Percentiles rank a stretch among this genome's conserved stretches.
phyloP scores from a whole-genome alignment of 2,113 vertebrate species.

The Progne subis region DNA sequence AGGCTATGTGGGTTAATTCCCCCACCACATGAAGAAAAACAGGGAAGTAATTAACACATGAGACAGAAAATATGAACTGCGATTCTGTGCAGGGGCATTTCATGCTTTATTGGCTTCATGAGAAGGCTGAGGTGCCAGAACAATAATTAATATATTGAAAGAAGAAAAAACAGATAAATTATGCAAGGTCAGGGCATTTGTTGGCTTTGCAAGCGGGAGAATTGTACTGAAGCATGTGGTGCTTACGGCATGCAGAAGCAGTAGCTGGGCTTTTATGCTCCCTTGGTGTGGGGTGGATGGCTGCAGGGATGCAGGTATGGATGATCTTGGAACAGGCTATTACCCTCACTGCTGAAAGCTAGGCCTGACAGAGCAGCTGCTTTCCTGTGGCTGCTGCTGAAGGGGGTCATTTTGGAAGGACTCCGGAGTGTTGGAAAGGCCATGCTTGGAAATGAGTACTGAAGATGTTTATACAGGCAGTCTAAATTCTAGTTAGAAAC shows the following conservation, averaged over 20 bases:
- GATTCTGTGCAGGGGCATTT: slow-evolving; percentile 41
- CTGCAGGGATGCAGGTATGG: rapidly evolving
- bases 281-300: background rate
- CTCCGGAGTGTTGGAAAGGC: background rate
- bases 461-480: background rate
- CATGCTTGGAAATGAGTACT: rapidly evolving
- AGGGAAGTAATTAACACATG: slow-evolving; percentile 50
- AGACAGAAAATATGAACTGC: slow-evolving; percentile 58
- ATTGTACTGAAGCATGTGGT: background rate
- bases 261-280: background rate
- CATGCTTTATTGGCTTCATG: slow-evolving; percentile 59
- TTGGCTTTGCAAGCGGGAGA: background rate
- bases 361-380: background rate
- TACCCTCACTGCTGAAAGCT: background rate
- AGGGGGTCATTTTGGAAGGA: rapidly evolving
- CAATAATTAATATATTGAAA: slow-evolving; percentile 62
- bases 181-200: slow-evolving; percentile 26
- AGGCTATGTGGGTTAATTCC: background rate
- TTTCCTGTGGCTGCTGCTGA: background rate
- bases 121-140: slow-evolving; percentile 39
- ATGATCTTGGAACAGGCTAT: too few relatives aligned
- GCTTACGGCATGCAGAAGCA: rapidly evolving
- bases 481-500: background rate
- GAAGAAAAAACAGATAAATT: background rate
- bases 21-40: slow-evolving; percentile 23